Percentiles rank a stretch among this genome's conserved stretches.
phyloP scores from a whole-genome alignment of 2,888 invertebrate genomes.

The Cancer borealis region DNA sequence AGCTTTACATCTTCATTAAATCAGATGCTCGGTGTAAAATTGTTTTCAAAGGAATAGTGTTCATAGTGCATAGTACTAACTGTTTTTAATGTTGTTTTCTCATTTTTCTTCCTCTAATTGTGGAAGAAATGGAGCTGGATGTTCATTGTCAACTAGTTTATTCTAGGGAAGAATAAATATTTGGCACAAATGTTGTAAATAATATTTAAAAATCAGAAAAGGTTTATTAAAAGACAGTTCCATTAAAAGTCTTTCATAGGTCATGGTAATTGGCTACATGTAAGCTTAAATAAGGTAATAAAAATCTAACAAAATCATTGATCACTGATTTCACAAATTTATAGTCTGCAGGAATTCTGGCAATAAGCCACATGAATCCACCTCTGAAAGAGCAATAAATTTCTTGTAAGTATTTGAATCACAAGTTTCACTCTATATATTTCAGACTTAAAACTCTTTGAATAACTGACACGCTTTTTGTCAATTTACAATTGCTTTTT shows the following conservation, averaged over 20 bases:
- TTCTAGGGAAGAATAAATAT: background rate
- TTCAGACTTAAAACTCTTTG: constrained; percentile 13
- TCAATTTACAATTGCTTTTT: constrained; percentile 44
- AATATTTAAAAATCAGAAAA: background rate
- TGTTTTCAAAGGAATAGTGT: background rate
- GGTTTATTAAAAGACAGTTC: background rate
- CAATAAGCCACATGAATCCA: constrained; percentile 47
- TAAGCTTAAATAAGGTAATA: background rate
- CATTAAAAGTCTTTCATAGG: constrained; percentile 11
- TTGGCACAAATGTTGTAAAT: background rate
- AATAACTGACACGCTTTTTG: constrained; percentile 30
- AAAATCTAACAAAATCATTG: background rate
- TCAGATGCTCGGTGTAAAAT: background rate
- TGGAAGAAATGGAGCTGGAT: background rate
- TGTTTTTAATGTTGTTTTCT: background rate
- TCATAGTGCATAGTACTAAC: background rate
- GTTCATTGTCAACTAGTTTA: background rate
- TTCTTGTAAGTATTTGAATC: constrained; percentile 41
- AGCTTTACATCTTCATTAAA: background rate
- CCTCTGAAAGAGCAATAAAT: constrained; percentile 51
- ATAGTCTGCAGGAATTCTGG: constrained; percentile 54
- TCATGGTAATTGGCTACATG: background rate
- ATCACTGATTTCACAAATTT: background rate
- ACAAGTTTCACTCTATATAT: constrained; percentile 45
- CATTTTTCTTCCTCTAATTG: background rate